Conservation (phyloP, 2,888 invertebrate species). For the Agriopis marginaria region DNA sequence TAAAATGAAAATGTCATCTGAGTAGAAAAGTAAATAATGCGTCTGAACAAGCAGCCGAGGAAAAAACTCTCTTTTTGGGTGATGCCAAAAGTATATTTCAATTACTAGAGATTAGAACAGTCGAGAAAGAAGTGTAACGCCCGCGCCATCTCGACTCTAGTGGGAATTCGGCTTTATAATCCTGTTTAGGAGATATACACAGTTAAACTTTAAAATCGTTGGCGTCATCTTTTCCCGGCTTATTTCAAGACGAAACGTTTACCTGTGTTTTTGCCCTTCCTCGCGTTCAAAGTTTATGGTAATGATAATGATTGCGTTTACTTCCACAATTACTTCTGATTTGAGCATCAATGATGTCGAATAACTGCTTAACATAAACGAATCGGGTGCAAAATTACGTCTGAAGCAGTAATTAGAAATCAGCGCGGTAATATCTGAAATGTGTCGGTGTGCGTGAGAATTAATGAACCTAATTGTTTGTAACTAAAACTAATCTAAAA, state of each 20-base stretch:
- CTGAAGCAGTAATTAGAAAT: conserved; percentile 12
- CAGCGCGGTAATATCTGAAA: background rate
- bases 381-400: conserved; percentile 28
- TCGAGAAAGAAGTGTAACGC: too few species aligned
- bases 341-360: conserved; percentile 47
- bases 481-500: too few species aligned
- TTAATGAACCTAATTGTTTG: too few species aligned
- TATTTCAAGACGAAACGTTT: background rate
- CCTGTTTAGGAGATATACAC: background rate
- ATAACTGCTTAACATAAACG: conserved; percentile 41
- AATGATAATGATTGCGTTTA: conserved; percentile 68
- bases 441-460: too few species aligned
- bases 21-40: too few species aligned
- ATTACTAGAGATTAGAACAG: too few species aligned
- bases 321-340: conserved; percentile 53
- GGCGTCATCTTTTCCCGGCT: background rate
- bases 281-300: conserved; percentile 72
- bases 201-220: background rate
- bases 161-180: too few species aligned
- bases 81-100: too few species aligned
- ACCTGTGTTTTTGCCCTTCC: conserved; percentile 49
- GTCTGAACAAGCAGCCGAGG: too few species aligned
- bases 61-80: too few species aligned
- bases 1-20: too few species aligned
- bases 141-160: too few species aligned